Evolutionary conservation across 1,140 invertebrate species (phyloP), one percentile per base, ranked within the genome.

Genomic region (Linepithema humile): DNA sequence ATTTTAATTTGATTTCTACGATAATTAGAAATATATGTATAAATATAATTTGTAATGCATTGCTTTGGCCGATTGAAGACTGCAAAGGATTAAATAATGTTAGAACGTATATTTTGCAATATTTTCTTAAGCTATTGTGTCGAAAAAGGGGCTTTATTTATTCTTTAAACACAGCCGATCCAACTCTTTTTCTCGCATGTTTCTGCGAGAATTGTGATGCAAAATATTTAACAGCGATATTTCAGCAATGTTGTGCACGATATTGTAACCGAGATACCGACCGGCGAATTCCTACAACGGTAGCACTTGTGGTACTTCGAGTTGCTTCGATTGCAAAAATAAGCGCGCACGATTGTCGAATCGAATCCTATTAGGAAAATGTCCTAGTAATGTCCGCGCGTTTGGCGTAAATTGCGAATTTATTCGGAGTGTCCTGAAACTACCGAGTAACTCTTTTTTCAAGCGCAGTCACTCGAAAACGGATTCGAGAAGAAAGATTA

Each of bases 261-360:
- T 50, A 89, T 87, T 88, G 85, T 50, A 53, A 35, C 59, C 60
- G 82, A 60, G 40, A 80, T 78, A 60, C 45, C 69, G 40, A 45
- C 59, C 57, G 60, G 72, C n/a, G 89, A 90, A 90, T 77, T 90
- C 89, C 67, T 90, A 90, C 85, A 89, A 89, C 64, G 20, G 67
- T 87, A 55, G 85, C 89, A 90, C 85, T 90, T 90, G 83, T 87
- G 35, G 82, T 88, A 89, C 89, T 90, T 89, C 88, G n/a, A 23
- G 5, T 3, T 38, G 1, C 15, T 7, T 32, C 6, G 29, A 35
- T 35, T 29, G 12, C 7, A 35, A 50, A 89, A 82, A 80, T 62
- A 10, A 70, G 57, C 60, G 50, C 72, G 48, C 82, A 53, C 53
- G 70, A 83, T 84, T 88, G 74, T 59, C 73, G 38, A 57, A 87